These are phyloP conservation scores for Lutjanus campechanus DNA, from an alignment of 2,797 vertebrate species.

Conservation along the genomic window DNA sequence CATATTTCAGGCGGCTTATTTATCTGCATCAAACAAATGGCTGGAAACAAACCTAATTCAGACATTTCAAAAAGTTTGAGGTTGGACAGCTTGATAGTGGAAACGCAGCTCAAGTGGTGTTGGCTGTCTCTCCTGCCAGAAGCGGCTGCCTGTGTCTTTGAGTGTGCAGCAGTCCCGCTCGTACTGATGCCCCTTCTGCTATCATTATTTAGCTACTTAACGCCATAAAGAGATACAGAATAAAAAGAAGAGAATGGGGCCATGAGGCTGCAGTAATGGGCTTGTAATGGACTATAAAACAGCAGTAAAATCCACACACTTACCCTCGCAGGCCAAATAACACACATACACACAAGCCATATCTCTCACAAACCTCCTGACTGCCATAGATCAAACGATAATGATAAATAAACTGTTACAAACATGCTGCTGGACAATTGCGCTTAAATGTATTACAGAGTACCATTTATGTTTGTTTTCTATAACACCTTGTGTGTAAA, in stretches of 20 bases:
- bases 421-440: slow-evolving; percentile 18
- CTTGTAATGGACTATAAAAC: slow-evolving; percentile 73
- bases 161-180: slow-evolving; percentile 19
- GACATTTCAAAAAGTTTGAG: slow-evolving; percentile 18
- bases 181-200: slow-evolving; percentile 45
- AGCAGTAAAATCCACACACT: slow-evolving; percentile 66
- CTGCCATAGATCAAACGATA: slow-evolving; percentile 29
- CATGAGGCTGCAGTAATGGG: slow-evolving; percentile 64
- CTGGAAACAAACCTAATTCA: slow-evolving; percentile 23
- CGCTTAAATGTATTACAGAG: slow-evolving; percentile 19
- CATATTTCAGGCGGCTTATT: slow-evolving; percentile 6
- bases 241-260: slow-evolving; percentile 68
- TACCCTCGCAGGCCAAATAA: slow-evolving; percentile 48
- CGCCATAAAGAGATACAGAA: slow-evolving; percentile 62
- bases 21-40: slow-evolving; percentile 26
- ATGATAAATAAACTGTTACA: slow-evolving; percentile 25
- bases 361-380: slow-evolving; percentile 9
- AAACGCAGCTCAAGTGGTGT: slow-evolving; percentile 11
- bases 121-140: slow-evolving; percentile 26
- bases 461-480: slow-evolving; percentile 6
- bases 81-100: slow-evolving; percentile 36
- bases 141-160: slow-evolving; percentile 24
- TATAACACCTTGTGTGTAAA: slow-evolving; percentile 4
- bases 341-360: slow-evolving; percentile 12
- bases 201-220: slow-evolving; percentile 69